Conservation (phyloP, 1,140 invertebrate species). For the Drosophila auraria region DNA sequence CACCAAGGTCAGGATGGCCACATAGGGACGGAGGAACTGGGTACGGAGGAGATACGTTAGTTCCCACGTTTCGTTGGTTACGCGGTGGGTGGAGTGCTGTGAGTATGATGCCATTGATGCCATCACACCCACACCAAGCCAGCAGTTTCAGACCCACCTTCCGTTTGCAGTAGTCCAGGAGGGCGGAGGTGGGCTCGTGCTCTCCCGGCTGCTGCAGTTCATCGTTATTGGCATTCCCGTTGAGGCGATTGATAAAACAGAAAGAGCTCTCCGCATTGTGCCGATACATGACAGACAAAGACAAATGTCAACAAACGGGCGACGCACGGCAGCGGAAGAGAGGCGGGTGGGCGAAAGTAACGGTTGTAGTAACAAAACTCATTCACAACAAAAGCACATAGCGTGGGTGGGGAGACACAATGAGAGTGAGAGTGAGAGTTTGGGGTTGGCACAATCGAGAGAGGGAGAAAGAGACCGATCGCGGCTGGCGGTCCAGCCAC, state of each 20-base stretch:
- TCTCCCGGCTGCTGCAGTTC: conserved; percentile 88
- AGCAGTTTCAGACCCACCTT: conserved; percentile 85
- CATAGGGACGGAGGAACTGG: conserved; percentile 90
- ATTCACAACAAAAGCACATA: conserved; percentile 56
- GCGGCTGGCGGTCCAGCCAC: conserved; percentile 46
- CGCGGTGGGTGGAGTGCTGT: no score
- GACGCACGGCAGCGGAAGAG: not conserved
- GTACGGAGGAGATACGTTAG: not conserved
- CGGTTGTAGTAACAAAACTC: conserved; percentile 30
- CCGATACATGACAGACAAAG: conserved; percentile 71
- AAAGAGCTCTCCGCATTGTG: conserved; percentile 79
- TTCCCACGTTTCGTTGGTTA: conserved; percentile 11
- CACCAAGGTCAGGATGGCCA: conserved; percentile 90
- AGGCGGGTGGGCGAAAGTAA: conserved; percentile 17
- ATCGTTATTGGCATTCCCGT: conserved; percentile 85
- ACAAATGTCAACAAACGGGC: conserved; percentile 8
- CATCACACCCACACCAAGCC: conserved; percentile 11
- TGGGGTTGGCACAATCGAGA: conserved; percentile 11
- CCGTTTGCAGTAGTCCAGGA: conserved; percentile 91
- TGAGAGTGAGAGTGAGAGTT: conserved; percentile 27
- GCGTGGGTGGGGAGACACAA: conserved; percentile 29
- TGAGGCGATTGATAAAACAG: conserved; percentile 79
- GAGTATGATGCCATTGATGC: not conserved
- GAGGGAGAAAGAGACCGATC: conserved; percentile 36
- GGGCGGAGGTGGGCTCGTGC: conserved; percentile 90